Conservation (phyloP, 2,888 invertebrate genomes). For the Eumacrocentrus americanus region DNA sequence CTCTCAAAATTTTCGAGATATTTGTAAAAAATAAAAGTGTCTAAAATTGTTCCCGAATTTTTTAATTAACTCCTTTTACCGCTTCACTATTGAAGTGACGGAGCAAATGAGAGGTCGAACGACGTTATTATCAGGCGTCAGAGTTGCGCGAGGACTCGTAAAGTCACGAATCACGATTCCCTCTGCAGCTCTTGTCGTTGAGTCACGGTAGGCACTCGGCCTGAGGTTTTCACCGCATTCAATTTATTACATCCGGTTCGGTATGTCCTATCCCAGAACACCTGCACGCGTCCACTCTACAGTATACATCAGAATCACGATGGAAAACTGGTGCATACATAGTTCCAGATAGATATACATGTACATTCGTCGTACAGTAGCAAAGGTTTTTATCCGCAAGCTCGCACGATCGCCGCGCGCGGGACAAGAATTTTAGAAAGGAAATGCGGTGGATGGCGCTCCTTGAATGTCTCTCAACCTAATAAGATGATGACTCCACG, state of each 20-base stretch:
- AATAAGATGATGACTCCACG: too few relatives aligned
- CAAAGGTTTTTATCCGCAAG: background rate
- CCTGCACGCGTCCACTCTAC: constrained; percentile 40
- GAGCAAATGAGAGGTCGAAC: constrained; percentile 8
- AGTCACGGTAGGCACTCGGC: constrained; percentile 42
- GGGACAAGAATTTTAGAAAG: background rate
- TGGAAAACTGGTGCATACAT: constrained; percentile 30
- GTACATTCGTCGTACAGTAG: background rate
- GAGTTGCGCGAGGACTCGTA: constrained; percentile 32
- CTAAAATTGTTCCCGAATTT: too few relatives aligned
- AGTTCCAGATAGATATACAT: background rate
- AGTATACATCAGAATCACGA: constrained; percentile 28
- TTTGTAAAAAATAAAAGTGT: too few relatives aligned
- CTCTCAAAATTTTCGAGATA: too few relatives aligned
- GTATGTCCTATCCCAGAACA: constrained; percentile 39
- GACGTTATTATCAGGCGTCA: constrained; percentile 35
- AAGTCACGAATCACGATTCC: constrained; percentile 41
- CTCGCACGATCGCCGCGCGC: too few relatives aligned
- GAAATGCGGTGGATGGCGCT: background rate
- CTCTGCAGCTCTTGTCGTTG: constrained; percentile 41
- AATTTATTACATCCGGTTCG: constrained; percentile 50
- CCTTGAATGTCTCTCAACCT: background rate
- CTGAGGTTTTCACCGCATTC: constrained; percentile 46
- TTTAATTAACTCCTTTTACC: background rate
- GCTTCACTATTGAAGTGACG: background rate